phyloP scores from a whole-genome alignment of 2,113 vertebrate species.

The Phasianus colchicus region DNA sequence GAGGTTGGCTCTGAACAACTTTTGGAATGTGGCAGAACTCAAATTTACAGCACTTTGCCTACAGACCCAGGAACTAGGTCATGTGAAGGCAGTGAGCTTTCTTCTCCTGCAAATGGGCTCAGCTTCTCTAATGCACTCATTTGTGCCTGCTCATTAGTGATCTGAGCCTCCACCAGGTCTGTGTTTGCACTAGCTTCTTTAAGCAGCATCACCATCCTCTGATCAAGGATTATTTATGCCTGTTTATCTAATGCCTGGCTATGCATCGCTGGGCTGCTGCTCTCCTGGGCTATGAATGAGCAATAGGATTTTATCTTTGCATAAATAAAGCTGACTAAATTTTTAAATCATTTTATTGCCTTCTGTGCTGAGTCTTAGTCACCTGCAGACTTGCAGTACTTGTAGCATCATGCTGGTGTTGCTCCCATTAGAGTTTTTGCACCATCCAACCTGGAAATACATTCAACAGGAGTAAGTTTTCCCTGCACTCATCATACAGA shows the following conservation, averaged over 20 bases:
- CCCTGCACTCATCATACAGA: rapidly evolving
- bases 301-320: neutral
- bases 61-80: rapidly evolving
- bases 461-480: neutral
- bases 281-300: neutral
- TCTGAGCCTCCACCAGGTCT: neutral
- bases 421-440: neutral
- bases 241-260: neutral
- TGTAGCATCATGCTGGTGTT: neutral
- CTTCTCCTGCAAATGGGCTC: neutral
- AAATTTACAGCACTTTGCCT: neutral
- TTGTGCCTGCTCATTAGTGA: neutral
- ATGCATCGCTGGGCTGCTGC: neutral
- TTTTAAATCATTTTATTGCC: neutral
- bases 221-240: neutral
- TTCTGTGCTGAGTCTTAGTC: neutral
- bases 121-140: rapidly evolving
- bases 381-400: neutral
- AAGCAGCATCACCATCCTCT: neutral
- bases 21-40: neutral
- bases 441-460: neutral
- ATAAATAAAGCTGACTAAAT: constrained; percentile 21
- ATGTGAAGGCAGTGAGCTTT: neutral
- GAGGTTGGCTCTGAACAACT: neutral
- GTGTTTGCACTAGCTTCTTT: neutral